A percentile compares a stretch with the other conserved stretches of the same genome.
phyloP scores from a whole-genome alignment of 2,888 invertebrate genomes.

The Agonum fuliginosum region DNA sequence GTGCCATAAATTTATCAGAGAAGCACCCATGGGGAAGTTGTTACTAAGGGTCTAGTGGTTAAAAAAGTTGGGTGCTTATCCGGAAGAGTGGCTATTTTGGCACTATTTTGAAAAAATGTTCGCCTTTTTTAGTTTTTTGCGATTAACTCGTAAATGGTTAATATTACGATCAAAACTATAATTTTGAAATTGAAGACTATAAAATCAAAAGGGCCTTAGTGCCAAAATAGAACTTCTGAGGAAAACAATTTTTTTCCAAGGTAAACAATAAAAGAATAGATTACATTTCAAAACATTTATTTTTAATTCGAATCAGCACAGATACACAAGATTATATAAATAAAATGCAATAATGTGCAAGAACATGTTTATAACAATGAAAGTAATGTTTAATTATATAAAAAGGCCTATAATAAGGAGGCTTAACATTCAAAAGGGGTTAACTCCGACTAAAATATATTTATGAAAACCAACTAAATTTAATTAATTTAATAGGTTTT shows the following conservation, averaged over 20 bases:
- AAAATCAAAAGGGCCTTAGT: slow-evolving; percentile 5
- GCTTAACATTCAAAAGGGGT: slow-evolving; percentile 5
- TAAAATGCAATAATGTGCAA: neutral
- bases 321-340: neutral
- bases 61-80: too few species aligned
- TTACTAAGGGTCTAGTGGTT: too few species aligned
- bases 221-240: neutral
- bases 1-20: too few species aligned
- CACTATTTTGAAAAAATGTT: too few species aligned
- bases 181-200: slow-evolving; percentile 9
- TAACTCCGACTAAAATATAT: slow-evolving; percentile 7
- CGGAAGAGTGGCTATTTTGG: too few species aligned
- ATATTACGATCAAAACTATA: too few species aligned
- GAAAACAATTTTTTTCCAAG: neutral
- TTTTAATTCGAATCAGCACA: slow-evolving; percentile 8
- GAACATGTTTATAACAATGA: neutral
- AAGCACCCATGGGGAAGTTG: too few species aligned
- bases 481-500: neutral
- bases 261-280: neutral
- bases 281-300: slow-evolving; percentile 8
- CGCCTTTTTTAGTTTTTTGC: too few species aligned
- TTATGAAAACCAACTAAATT: slow-evolving; percentile 1
- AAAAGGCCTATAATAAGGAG: slow-evolving; percentile 18
- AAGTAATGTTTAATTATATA: neutral
- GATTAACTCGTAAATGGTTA: too few species aligned